A percentile compares a stretch with the other conserved stretches of the same genome.
phyloP scores from a whole-genome alignment of 2,888 invertebrate species.

The Lasius fuliginosus region DNA sequence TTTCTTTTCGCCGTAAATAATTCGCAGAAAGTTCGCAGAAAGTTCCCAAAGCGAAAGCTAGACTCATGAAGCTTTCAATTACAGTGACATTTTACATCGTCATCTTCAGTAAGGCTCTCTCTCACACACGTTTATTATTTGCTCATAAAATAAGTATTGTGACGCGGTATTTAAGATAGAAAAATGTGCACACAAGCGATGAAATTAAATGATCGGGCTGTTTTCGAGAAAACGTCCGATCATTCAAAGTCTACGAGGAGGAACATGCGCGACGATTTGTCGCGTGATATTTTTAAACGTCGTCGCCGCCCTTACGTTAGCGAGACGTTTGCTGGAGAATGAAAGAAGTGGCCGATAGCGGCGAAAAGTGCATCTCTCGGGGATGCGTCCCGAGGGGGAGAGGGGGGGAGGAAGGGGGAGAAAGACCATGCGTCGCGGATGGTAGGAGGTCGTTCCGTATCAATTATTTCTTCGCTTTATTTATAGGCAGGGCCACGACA shows the following conservation, averaged over 20 bases:
- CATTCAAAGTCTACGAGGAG: not conserved
- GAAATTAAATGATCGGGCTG: not conserved
- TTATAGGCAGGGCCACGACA: conserved; percentile 82
- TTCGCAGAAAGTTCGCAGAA: not conserved
- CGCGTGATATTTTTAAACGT: conserved; percentile 75
- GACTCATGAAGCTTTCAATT: not conserved
- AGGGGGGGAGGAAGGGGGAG: conserved; percentile 2
- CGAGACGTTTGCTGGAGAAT: conserved; percentile 41
- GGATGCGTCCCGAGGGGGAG: conserved; percentile 48
- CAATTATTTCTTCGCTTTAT: conserved; percentile 82
- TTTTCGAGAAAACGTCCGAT: conserved; percentile 25
- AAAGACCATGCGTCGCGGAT: conserved; percentile 13
- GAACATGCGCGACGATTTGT: conserved; percentile 61
- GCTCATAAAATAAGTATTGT: not conserved
- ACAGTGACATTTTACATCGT: not conserved
- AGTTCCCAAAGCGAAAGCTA: not conserved
- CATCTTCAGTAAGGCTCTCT: not conserved
- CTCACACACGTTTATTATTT: not conserved
- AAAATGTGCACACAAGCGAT: not conserved
- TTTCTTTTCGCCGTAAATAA: not conserved
- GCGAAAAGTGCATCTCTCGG: conserved; percentile 69
- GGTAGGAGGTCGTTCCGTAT: conserved; percentile 76
- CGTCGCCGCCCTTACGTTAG: conserved; percentile 66
- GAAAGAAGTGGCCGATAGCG: conserved; percentile 74
- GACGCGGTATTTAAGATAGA: not conserved